A percentile compares a stretch with the other conserved stretches of the same genome.
These are phyloP conservation scores for Meandrina meandrites DNA, from an alignment of 92 coral and sea anemone genomes.

Conservation along the genomic window DNA sequence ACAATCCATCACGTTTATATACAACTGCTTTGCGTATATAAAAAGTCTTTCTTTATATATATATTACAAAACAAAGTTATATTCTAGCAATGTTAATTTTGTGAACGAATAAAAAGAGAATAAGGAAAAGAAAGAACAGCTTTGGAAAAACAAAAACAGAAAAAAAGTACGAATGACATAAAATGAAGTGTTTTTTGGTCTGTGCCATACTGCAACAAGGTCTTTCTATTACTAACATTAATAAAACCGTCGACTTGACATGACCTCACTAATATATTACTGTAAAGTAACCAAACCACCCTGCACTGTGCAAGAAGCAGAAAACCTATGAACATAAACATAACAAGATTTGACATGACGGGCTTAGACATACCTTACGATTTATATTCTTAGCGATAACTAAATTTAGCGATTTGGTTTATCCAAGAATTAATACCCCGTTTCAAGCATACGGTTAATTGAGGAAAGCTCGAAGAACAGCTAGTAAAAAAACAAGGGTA, in stretches of 20 bases:
- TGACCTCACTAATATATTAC: not conserved
- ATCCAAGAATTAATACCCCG: not conserved
- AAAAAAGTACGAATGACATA: not conserved
- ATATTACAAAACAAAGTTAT: constrained; percentile 1
- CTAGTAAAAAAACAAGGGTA: not conserved
- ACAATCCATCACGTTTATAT: not conserved
- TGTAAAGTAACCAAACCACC: not conserved
- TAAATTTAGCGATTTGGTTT: not conserved
- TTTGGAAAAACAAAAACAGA: not conserved
- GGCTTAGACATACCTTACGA: not conserved
- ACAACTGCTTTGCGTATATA: constrained; percentile 3
- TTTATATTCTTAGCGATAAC: not conserved
- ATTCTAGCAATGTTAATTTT: not conserved
- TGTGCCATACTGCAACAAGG: constrained; percentile 18
- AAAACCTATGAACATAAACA: not conserved
- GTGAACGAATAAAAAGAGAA: not conserved
- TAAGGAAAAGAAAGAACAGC: not conserved
- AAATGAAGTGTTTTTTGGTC: not conserved
- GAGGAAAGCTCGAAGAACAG: not conserved
- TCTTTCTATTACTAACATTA: not conserved
- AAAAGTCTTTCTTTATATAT: not conserved
- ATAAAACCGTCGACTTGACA: not conserved
- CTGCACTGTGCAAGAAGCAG: not conserved
- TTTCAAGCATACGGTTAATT: not conserved
- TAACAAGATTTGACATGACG: not conserved